phyloP scores from a whole-genome alignment of 2,888 invertebrate genomes.

The Minunthozetes semirufus region DNA sequence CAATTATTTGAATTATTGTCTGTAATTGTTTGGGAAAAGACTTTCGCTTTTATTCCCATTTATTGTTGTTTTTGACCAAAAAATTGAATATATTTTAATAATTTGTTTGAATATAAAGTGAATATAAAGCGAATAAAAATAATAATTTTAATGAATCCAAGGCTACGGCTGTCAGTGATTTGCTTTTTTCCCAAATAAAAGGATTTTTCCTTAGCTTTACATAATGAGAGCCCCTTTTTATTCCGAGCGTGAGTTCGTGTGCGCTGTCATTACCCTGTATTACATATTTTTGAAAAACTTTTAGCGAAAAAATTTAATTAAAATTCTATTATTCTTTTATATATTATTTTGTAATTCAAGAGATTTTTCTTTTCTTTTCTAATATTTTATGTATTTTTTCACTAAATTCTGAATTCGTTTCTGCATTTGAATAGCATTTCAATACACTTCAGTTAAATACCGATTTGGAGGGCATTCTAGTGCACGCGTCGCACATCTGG shows the following conservation, averaged over 20 bases:
- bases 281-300: not conserved
- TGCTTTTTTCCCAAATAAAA: not conserved
- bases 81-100: not conserved
- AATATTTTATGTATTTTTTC: not conserved
- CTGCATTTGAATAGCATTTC: constrained; percentile 34
- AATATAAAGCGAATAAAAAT: not conserved
- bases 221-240: not conserved
- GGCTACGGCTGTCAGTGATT: not conserved
- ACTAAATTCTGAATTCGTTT: not conserved
- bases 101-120: not conserved
- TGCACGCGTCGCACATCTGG: constrained; percentile 38
- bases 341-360: not conserved
- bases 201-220: not conserved
- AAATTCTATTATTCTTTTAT: not conserved
- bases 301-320: not conserved
- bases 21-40: not conserved
- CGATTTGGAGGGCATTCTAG: constrained; percentile 33
- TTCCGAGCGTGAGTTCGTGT: constrained; percentile 17
- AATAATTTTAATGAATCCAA: constrained; percentile 3
- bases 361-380: not conserved
- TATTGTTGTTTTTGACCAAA: constrained; percentile 1
- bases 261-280: constrained; percentile 24
- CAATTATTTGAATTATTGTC: constrained; percentile 1
- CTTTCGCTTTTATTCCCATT: constrained; percentile 19
- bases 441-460: constrained; percentile 37